Evolutionary conservation across 2,888 invertebrate genomes (phyloP), one percentile per base, ranked within the genome.

Genomic region (Orchesellides sinensis): DNA sequence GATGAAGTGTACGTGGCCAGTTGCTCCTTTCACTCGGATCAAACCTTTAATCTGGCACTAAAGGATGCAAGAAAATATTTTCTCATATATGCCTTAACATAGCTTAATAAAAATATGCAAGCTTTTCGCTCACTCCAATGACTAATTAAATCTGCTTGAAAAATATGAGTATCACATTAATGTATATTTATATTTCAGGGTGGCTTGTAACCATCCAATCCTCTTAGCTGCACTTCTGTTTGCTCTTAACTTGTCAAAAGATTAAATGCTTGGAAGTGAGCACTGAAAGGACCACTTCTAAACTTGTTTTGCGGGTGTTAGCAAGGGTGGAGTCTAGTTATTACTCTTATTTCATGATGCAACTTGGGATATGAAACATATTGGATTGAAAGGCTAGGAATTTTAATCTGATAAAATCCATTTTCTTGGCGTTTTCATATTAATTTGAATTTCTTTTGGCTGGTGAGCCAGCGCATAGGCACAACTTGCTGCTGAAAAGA

Each of bases 1-100:
- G 82, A 82, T 82, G 74, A 75, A 82, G 82, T 75, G 63, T 81
- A 82, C 74, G 82, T 82, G 82, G 69, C 82, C 82, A 82, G 82
- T 75, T 82, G 82, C 75, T 74, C 82, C 61, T 70, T 75, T 82
- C 82, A 74, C 74, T 82, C 74, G 40, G 27, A 79, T n/a, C n/a
- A 65, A 35, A 45, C 81, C 49, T 74, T 81, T 80, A 80, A 80
- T 80, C 66, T 80, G 73, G 73, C 73, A 80, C 45, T 59, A 56
- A 40, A 45, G 52, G 40, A 40, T 54, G 23, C 59, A 59, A 68
- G 40, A 47, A n/a, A 17, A 54, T 77, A 59, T 45, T 45, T 40
- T 59, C 32, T 59, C 68, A 25, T 65, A 32, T 19, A 25, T 25
- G 23, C 29, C 1, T 27, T 27, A 19, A 25, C 23, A 56, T 59